Evolutionary conservation across 2,113 vertebrate genomes (phyloP), one percentile per base, ranked within the genome.

Genomic region (Corydoras sp.): DNA sequence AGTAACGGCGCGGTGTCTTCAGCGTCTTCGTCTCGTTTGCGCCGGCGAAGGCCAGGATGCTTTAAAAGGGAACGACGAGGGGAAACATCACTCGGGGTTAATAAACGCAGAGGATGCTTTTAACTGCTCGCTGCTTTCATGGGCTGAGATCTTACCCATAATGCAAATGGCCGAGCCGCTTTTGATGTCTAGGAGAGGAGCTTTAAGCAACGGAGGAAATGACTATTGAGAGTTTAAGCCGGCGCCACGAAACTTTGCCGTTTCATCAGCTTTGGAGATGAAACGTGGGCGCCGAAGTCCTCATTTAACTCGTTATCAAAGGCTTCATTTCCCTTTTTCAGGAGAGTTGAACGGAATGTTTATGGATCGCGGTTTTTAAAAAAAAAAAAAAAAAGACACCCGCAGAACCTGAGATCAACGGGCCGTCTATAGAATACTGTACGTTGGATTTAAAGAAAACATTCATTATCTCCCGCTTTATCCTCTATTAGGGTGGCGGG

Each of bases 131-230:
- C 74, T 82, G 84, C 83, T 80, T 83, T 87, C 84, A 85, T 78
- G 85, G 85, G 82, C 79, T 73, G 81, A 87, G 84, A 86, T 88
- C 81, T 85, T 87, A 87, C 84, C 86, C 86, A 83, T 81, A 84
- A 87, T 86, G 85, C 84, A 86, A 87, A 86, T 83, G 73, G 83
- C 81, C 84, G 82, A 81, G 83, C 81, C 86, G 75, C 82, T 86
- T 90, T 90, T 90, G 86, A 89, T 85, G 87, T 88, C 79, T 76
- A 76, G 30, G 31, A 72, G 81, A 83, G 82, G 72, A 13, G 82
- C 87, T 86, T 81, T 73, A 58, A 83, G 87, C 80, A 0, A 81
- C 77, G 82, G 82, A 74, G 35, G n/a, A 68, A 76, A 73, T 53
- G 58, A 73, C 62, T 58, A 58, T 65, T 77, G 77, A 78, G 79